These are phyloP conservation scores for Antrozous pallidus DNA, from an alignment of 2,797 vertebrate genomes.

Conservation along the genomic window DNA sequence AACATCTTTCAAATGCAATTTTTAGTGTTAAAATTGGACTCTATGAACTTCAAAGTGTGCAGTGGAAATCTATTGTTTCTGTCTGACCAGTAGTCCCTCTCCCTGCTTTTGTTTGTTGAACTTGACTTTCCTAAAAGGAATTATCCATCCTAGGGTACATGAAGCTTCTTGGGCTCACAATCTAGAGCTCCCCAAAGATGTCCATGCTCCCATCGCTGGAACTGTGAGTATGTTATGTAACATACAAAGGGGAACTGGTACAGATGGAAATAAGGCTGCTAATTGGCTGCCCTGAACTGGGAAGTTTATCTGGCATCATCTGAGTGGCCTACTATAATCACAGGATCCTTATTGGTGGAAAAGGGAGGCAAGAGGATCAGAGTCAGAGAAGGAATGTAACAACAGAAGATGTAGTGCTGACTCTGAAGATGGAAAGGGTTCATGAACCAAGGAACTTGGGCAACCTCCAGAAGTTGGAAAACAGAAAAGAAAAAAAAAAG, in stretches of 20 bases:
- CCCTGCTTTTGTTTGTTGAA: neutral
- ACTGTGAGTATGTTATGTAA: neutral
- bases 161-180: neutral
- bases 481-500: neutral
- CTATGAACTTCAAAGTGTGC: neutral
- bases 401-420: neutral
- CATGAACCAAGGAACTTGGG: rapidly evolving
- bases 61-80: neutral
- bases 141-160: neutral
- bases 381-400: neutral
- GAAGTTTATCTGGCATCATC: too few relatives aligned
- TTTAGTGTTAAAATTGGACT: neutral
- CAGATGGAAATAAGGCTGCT: neutral
- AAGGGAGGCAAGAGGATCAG: neutral
- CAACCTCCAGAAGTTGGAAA: neutral
- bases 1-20: neutral
- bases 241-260: neutral
- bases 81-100: neutral
- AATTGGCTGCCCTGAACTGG: neutral
- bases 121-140: neutral
- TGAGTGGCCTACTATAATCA: neutral
- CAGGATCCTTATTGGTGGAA: neutral
- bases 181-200: neutral
- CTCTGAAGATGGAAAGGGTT: neutral
- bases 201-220: neutral